Percentiles rank a stretch among this genome's conserved stretches.
Conservation (phyloP, 2,113 vertebrate genomes). For the Mionectes macconnelli region DNA sequence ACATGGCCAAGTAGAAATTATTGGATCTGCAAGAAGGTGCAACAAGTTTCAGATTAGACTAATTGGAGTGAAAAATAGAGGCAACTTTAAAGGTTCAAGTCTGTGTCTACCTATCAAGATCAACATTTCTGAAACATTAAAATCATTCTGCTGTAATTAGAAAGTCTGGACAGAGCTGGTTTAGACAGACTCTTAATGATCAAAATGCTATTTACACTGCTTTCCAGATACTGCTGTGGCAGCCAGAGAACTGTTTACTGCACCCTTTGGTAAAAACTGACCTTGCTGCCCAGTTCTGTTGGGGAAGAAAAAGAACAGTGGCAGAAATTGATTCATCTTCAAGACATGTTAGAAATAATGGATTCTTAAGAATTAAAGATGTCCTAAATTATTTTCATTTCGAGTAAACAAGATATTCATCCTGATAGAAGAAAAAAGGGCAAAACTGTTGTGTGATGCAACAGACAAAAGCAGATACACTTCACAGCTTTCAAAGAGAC, state of each 20-base stretch:
- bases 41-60: not conserved
- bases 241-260: not conserved
- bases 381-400: not conserved
- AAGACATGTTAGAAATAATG: not conserved
- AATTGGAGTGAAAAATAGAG: not conserved
- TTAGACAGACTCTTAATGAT: not conserved
- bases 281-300: not conserved
- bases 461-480: not conserved
- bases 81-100: not conserved
- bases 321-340: not conserved
- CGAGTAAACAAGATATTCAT: not conserved
- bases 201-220: not conserved
- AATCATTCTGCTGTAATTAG: not conserved
- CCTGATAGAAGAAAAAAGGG: not conserved
- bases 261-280: not conserved
- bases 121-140: not conserved
- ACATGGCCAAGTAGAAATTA: conserved; percentile 97
- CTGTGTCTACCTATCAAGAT: not conserved
- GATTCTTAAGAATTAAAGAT: not conserved
- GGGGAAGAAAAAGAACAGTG: not conserved
- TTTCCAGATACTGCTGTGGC: conserved; percentile 19
- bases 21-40: conserved; percentile 83
- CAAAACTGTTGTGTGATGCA: not conserved
- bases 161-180: not conserved
- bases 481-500: not conserved